Percentiles rank a stretch among this genome's conserved stretches.
Conservation (phyloP, 1,140 invertebrate genomes). For the Conus betulinus region DNA sequence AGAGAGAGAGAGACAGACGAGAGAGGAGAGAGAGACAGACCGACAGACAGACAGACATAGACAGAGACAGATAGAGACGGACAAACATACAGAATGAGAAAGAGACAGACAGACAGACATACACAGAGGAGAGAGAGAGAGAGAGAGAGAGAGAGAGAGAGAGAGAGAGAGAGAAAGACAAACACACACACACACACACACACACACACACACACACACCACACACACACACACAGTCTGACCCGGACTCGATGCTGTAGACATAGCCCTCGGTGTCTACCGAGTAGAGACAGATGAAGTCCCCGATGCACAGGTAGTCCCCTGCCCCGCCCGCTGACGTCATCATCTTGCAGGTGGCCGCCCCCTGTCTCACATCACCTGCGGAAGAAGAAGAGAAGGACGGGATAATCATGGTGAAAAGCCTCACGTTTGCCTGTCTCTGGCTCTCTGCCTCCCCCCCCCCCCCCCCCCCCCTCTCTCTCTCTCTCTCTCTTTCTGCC, state of each 20-base stretch:
- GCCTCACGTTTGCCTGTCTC: neutral
- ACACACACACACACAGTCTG: slow-evolving; percentile 25
- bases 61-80: too few species aligned
- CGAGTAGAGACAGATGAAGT: slow-evolving; percentile 71
- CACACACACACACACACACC: slow-evolving; percentile 50
- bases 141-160: too few species aligned
- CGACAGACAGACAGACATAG: too few species aligned
- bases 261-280: slow-evolving; percentile 75
- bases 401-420: neutral
- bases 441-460: neutral
- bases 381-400: neutral
- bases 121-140: too few species aligned
- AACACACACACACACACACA: neutral
- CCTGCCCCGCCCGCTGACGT: slow-evolving; percentile 55
- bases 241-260: slow-evolving; percentile 72
- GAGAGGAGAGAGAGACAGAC: too few species aligned
- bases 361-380: neutral
- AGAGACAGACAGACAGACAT: too few species aligned
- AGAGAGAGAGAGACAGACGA: too few species aligned
- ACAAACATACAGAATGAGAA: too few species aligned
- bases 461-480: neutral
- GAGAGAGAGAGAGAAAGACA: too few species aligned
- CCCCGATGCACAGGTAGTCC: slow-evolving; percentile 72
- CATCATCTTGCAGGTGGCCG: neutral
- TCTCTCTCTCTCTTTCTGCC: neutral